Base-by-base conservation (phyloP, 1,140 invertebrate genomes). In the Drosophila sechellia region DNA sequence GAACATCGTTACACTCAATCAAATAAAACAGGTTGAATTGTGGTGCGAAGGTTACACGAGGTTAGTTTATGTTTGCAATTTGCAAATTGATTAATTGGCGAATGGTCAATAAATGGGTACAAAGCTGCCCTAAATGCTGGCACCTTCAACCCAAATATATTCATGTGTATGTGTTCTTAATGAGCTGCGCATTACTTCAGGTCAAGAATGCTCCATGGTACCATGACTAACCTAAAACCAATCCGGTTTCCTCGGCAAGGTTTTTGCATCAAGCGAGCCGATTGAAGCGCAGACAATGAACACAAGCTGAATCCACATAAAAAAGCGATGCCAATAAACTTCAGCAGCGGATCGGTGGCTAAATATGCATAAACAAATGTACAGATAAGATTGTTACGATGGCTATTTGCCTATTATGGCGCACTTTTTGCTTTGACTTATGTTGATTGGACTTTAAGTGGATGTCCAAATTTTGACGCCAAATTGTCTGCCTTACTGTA, bases 51-150 rank as follows among this genome's bases (percentile, higher is more conserved):
- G 84, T 54, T 68, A 72, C 17, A 6, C 42, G 13, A 53, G 50
- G 58, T 56, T 64, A 79, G 78, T 72, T 77, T 73, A 45, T 74
- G 66, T 60, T 59, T 35, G 60, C 72, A 52, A 65, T 77, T 76
- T 77, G 65, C 70, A 56, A 83, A 89, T 72, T 79, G 71, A 89
- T 83, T 79, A 54, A 83, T 79, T 69, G 49, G 53, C 25, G 46
- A 71, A 31, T 22, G 46, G 35, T 20, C 12, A 35, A 46, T 65
- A 72, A 52, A 60, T 72, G 56, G 66, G 55, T 46, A 40, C 17
- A 34, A 37, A 35, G 31, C 46, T 17, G 65, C 48, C 54, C 48
- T 43, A 73, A 85, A 76, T 69, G 59, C 27, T 74, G 59, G 53
- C 68, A 72, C 59, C 48, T 77, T 75, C 60, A 69, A 46, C 43